Base-by-base conservation (phyloP, 2,888 invertebrate genomes). In the Metellina segmentata region DNA sequence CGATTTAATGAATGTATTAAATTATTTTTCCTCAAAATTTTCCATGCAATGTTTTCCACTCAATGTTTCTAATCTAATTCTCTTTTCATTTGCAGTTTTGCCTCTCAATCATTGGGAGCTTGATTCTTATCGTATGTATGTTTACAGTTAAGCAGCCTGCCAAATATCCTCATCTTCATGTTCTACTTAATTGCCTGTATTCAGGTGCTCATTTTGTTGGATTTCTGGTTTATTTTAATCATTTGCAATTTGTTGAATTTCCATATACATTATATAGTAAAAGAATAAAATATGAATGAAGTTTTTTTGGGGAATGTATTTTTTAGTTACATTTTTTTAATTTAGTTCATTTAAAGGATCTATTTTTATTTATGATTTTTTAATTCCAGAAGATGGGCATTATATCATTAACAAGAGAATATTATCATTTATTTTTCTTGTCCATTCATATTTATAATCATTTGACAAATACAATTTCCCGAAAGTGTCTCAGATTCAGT, bases 131-230 rank as follows among this genome's bases (percentile, higher is more conserved):
- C 1, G 70, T 96, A 0, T 95, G 96, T 0, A 95, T 96, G 69
- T 94, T 96, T 48, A 95, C 96, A 85, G 94, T 97, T 0, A 95
- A 96, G 83, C 97, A 98, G 4, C 98, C 98, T 0, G 94, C 95
- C 0, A 95, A 95, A 92, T 97, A 97, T 94, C 98, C 99, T 0
- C 97, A 98, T 95, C 95, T 99, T 70, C 98, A 96, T 95, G 96
- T 98, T 0, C 95, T 99, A 79, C 95, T 98, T 49, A 96, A 98
- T 93, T 97, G 98, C 0, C 95, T 97, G 8, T 98, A 97, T 95
- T 97, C 97, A 9, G 99, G 97, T 95, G 94, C 95, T 1, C 98
- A 98, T 96, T 98, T 98, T 95, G 90, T 97, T n/a, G 90, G 94
- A 13, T 95, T 95, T 94, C 94, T 95, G 13, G 5, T 93, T 16